These are phyloP conservation scores for Pristionchus fissidentatus DNA, from an alignment of 2,888 invertebrate genomes.

Conservation along the genomic window DNA sequence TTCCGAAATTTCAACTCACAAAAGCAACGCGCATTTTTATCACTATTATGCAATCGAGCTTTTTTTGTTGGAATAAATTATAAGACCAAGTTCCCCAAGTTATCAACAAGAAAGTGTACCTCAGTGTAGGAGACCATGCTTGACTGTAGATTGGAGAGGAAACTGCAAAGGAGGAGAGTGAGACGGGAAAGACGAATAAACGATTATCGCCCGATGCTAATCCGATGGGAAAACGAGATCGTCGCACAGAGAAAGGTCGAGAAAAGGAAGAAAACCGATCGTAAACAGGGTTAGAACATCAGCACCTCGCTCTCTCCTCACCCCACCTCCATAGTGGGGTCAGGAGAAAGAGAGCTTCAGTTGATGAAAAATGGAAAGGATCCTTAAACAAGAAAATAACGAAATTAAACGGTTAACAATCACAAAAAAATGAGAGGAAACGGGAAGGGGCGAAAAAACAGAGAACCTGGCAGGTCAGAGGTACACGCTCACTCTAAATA, in stretches of 20 bases:
- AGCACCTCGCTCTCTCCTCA: no score
- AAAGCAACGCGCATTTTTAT: background rate
- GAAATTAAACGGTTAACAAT: no score
- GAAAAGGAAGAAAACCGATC: background rate
- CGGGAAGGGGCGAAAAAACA: no score
- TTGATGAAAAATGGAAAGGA: background rate
- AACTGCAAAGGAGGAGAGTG: background rate
- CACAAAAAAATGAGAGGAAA: no score
- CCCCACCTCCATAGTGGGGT: no score
- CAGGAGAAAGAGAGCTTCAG: background rate
- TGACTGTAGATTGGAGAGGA: no score
- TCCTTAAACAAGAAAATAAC: no score
- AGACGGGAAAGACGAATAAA: background rate
- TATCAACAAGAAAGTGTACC: no score
- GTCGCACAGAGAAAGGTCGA: background rate
- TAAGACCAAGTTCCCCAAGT: no score
- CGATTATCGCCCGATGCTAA: background rate
- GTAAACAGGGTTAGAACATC: background rate
- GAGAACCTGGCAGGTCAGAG: no score
- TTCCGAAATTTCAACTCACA: no score
- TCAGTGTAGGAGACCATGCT: background rate
- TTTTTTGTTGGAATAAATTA: background rate
- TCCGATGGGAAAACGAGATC: background rate
- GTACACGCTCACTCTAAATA: no score
- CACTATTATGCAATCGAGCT: background rate